These are phyloP conservation scores for Pseudolaguvia tuberculata DNA, from an alignment of 2,113 vertebrate species.

Conservation along the genomic window DNA sequence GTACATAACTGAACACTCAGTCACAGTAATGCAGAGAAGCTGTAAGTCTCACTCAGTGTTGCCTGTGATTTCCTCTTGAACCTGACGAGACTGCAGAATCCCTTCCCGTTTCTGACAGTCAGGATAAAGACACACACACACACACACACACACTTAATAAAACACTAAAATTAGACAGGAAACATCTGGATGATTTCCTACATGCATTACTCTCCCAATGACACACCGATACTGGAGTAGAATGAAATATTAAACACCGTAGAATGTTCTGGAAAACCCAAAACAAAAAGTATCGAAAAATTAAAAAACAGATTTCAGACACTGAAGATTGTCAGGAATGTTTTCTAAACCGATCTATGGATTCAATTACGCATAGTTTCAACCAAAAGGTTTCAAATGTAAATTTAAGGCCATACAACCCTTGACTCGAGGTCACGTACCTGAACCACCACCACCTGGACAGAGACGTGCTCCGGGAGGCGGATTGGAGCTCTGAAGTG, in stretches of 20 bases:
- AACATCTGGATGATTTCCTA: conserved; percentile 9
- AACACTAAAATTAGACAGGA: background rate
- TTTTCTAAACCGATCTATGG: background rate
- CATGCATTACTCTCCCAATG: background rate
- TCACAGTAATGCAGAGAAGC: background rate
- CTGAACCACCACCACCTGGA: conserved; percentile 97
- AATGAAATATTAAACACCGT: background rate
- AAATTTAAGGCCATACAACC: background rate
- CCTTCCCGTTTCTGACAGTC: conserved; percentile 88
- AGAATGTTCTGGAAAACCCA: background rate
- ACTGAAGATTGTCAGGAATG: background rate
- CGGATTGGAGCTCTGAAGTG: conserved; percentile 95
- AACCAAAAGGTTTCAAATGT: background rate
- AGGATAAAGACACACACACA: background rate
- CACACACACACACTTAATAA: background rate
- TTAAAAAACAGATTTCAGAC: background rate
- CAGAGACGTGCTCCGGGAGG: conserved; percentile 93
- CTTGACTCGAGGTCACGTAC: conserved; percentile 65
- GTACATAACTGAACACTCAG: background rate
- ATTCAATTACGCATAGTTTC: background rate
- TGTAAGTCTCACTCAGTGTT: conserved; percentile 90
- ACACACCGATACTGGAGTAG: background rate
- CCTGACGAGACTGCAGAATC: conserved; percentile 93
- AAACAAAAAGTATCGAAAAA: background rate
- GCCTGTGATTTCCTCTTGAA: conserved; percentile 98